These are phyloP conservation scores for Tragulus kanchil DNA, from an alignment of 2,113 vertebrate genomes.

Conservation along the genomic window DNA sequence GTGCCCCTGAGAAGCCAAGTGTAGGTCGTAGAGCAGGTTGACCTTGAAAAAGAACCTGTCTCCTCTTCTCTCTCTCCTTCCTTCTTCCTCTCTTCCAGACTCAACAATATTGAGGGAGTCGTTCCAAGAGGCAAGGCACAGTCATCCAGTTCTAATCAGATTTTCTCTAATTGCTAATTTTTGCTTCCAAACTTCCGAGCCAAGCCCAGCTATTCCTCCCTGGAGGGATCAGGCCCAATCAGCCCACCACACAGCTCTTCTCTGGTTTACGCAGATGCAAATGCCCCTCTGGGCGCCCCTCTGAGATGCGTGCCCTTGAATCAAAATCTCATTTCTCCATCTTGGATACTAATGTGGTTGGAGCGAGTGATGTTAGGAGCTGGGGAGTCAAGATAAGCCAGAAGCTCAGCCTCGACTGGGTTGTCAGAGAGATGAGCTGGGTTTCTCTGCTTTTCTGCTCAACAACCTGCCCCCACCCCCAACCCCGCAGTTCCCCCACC, in stretches of 20 bases:
- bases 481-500: neutral
- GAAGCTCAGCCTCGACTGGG: neutral
- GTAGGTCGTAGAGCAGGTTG: neutral
- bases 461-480: rapidly evolving
- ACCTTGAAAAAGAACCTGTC: neutral
- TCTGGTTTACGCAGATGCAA: neutral
- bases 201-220: neutral
- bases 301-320: neutral
- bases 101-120: neutral
- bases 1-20: neutral
- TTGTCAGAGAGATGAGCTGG: neutral
- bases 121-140: neutral
- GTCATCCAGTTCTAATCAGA: neutral
- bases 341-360: too few species aligned
- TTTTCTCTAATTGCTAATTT: constrained; percentile 34
- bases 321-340: neutral
- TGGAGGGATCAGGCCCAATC: neutral
- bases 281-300: neutral
- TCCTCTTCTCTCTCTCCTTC: neutral
- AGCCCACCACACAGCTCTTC: neutral
- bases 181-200: neutral
- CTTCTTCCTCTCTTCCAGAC: neutral
- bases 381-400: neutral
- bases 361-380: neutral
- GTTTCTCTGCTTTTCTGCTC: neutral